Conservation (phyloP, 2,888 invertebrate genomes). For the Oligia latruncula region DNA sequence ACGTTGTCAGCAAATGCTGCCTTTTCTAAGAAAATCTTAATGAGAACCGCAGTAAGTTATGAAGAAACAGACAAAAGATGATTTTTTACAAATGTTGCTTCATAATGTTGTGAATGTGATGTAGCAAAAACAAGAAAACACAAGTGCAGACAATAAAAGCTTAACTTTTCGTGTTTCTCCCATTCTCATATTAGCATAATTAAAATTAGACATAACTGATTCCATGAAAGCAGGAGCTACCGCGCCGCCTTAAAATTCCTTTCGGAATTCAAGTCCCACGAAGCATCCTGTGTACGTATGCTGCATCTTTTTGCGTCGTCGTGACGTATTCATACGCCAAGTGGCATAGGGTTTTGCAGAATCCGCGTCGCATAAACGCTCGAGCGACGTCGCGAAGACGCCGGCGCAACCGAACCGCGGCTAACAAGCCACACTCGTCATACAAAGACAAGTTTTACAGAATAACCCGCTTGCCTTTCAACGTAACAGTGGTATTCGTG, state of each 20-base stretch:
- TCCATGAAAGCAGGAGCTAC: conserved; percentile 25
- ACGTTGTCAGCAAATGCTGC: not conserved
- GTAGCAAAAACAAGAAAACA: conserved; percentile 12
- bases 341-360: conserved; percentile 58
- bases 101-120: not conserved
- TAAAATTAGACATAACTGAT: conserved; percentile 22
- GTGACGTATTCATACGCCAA: conserved; percentile 60
- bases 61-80: not conserved
- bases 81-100: not conserved
- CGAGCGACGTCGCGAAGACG: conserved; percentile 59
- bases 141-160: conserved; percentile 1
- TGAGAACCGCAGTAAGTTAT: conserved; percentile 2
- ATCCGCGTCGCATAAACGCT: conserved; percentile 62
- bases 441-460: conserved; percentile 62
- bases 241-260: conserved; percentile 33
- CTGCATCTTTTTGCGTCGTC: conserved; percentile 49
- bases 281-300: conserved; percentile 46
- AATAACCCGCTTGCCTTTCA: conserved; percentile 60
- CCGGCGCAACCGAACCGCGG: conserved; percentile 58
- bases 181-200: conserved; percentile 12
- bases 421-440: conserved; percentile 66
- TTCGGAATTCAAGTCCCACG: conserved; percentile 43
- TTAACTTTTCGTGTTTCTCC: conserved; percentile 10
- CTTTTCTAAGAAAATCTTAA: conserved; percentile 11
- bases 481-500: conserved; percentile 51